A percentile compares a stretch with the other conserved stretches of the same genome.
Conservation (phyloP, 1,140 invertebrate species). For the Macrotrachela quadricornifera region DNA sequence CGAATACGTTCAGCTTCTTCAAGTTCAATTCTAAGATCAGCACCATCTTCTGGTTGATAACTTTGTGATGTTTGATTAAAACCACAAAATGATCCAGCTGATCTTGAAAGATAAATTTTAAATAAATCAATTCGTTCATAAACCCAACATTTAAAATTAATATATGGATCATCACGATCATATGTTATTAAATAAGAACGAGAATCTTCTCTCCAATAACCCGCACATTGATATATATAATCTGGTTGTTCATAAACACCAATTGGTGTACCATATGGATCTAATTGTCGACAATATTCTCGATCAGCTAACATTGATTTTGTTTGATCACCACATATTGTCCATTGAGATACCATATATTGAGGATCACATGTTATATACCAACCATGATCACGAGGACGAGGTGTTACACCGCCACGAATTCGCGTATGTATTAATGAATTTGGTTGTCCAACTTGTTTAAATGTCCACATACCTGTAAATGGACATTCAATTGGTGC, state of each 20-base stretch:
- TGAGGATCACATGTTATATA: conserved; percentile 4
- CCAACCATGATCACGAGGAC: conserved; percentile 7
- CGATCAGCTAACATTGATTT: conserved; percentile 7
- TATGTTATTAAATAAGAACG: conserved; percentile 8
- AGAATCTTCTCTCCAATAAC: conserved; percentile 7
- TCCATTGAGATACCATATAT: conserved; percentile 3
- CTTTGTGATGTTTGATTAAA: conserved; percentile 5
- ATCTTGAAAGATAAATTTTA: conserved; percentile 4
- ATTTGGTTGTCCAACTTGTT: conserved; percentile 1
- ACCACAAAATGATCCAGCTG: conserved; percentile 4
- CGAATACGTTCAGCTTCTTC: conserved; percentile 7
- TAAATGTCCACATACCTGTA: conserved; percentile 7
- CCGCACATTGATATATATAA: conserved; percentile 9
- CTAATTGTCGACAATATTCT: conserved; percentile 6
- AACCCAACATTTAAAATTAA: conserved; percentile 8
- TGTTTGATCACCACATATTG: conserved; percentile 8
- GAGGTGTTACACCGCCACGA: conserved; percentile 3
- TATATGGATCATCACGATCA: conserved; percentile 6
- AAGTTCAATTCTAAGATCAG: conserved; percentile 5
- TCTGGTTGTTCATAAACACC: conserved; percentile 5
- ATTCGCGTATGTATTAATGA: conserved; percentile 1
- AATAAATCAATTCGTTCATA: conserved; percentile 9
- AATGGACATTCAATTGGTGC: conserved; percentile 9
- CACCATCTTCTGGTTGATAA: conserved; percentile 3
- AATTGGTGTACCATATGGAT: conserved; percentile 6